Conservation (phyloP, 2,797 vertebrate genomes). For the Eulemur coronatus region DNA sequence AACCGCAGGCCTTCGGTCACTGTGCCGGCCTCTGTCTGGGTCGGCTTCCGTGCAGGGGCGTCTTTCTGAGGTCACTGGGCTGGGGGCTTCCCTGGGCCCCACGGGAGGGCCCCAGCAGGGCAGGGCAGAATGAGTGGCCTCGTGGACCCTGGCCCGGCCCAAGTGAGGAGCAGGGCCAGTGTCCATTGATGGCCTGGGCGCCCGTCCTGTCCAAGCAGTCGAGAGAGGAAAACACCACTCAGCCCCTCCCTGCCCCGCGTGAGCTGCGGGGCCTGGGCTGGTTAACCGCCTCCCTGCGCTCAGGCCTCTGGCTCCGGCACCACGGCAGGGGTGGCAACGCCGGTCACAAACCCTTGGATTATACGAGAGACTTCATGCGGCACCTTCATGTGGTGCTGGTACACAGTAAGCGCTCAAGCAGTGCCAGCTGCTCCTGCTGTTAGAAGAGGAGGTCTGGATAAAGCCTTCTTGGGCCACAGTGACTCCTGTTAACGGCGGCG, state of each 20-base stretch:
- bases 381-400: background rate
- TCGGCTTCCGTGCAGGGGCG: background rate
- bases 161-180: too few relatives aligned
- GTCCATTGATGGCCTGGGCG: fast-evolving
- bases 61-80: background rate
- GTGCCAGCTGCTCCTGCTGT: too few relatives aligned
- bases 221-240: background rate
- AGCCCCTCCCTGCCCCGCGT: too few relatives aligned
- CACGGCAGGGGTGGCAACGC: fast-evolving
- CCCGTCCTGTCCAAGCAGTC: background rate
- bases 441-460: background rate
- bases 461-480: too few relatives aligned
- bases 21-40: background rate
- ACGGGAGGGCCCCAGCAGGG: background rate
- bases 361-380: background rate
- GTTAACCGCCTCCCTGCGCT: background rate
- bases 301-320: too few relatives aligned
- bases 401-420: background rate
- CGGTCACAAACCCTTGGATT: background rate
- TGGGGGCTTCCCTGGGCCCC: background rate
- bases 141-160: background rate
- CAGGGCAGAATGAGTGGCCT: background rate
- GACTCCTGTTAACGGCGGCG: background rate
- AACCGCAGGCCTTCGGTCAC: too few relatives aligned
- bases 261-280: background rate